Percentiles rank a stretch among this genome's conserved stretches.
Evolutionary conservation across 2,797 vertebrate genomes (phyloP).

Genomic region (Acanthurus leucopareius): DNA sequence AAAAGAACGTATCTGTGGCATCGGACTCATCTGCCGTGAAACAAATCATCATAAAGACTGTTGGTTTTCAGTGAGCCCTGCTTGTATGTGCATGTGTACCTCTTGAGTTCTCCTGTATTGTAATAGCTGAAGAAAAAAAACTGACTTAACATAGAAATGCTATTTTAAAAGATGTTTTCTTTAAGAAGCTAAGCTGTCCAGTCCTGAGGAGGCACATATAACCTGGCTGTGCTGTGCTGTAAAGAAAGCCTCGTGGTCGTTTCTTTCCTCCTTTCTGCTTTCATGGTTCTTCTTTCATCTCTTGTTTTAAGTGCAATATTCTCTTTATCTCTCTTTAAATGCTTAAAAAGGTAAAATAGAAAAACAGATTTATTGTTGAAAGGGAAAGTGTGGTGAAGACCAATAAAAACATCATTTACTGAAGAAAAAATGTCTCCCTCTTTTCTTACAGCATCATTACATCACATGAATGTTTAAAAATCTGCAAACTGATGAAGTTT

Average conservation of each 20-base stretch:
- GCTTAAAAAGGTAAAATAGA: constrained; percentile 76
- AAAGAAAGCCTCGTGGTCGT: constrained; percentile 81
- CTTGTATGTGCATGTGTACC: constrained; percentile 93
- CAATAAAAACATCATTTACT: constrained; percentile 87
- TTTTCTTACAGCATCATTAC: background rate
- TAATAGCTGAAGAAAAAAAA: constrained; percentile 84
- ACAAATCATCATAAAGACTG: constrained; percentile 60
- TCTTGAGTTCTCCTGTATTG: constrained; percentile 86
- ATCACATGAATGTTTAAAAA: background rate
- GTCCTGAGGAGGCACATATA: constrained; percentile 85
- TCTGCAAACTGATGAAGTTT: background rate
- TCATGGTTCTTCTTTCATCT: constrained; percentile 75
- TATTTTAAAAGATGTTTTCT: constrained; percentile 77
- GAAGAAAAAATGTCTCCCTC: constrained; percentile 37
- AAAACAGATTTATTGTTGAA: constrained; percentile 85
- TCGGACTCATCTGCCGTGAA: constrained; percentile 60
- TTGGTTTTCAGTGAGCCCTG: constrained; percentile 85
- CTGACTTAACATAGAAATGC: constrained; percentile 74
- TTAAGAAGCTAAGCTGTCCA: constrained; percentile 84
- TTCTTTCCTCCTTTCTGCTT: constrained; percentile 61
- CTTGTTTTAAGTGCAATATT: constrained; percentile 88
- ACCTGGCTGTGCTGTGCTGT: constrained; percentile 83
- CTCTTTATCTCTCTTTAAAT: constrained; percentile 83
- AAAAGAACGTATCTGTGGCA: constrained; percentile 27
- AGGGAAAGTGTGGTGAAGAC: constrained; percentile 81